Conservation (phyloP, 1,140 invertebrate species). For the Orussus abietinus region DNA sequence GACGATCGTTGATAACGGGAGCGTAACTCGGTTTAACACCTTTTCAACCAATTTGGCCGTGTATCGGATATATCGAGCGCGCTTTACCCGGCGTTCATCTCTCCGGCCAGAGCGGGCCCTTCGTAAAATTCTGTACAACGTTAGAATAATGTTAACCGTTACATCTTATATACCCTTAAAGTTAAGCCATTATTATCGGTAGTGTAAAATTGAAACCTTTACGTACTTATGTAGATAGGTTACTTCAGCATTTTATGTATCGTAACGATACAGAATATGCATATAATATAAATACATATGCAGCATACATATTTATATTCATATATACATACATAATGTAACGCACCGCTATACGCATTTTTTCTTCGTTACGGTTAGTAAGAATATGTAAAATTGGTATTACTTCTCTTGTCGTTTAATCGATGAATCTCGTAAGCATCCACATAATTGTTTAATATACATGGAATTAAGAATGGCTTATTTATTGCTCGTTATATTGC, state of each 20-base stretch:
- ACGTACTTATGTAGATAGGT: conserved; percentile 51
- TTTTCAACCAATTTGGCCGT: too few species aligned
- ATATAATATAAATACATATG: conserved; percentile 2
- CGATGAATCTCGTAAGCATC: conserved; percentile 50
- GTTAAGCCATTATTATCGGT: conserved; percentile 53
- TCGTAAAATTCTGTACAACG: conserved; percentile 55
- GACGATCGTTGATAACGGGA: too few species aligned
- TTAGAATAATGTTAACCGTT: conserved; percentile 54
- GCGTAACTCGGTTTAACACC: too few species aligned
- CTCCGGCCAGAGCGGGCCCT: conserved; percentile 45
- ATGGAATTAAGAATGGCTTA: conserved; percentile 50
- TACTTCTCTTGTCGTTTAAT: conserved; percentile 34
- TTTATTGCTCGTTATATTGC: conserved; percentile 56
- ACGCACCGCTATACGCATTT: conserved; percentile 50
- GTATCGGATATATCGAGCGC: too few species aligned
- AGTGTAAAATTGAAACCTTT: conserved; percentile 56
- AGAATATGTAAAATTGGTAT: conserved; percentile 57
- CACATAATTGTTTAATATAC: conserved; percentile 51
- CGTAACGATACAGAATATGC: neutral
- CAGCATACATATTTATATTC: conserved; percentile 1
- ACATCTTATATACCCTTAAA: conserved; percentile 51
- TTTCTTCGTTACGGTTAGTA: conserved; percentile 50
- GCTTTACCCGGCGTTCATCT: conserved; percentile 20
- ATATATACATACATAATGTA: conserved; percentile 48
- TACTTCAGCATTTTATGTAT: too few species aligned